Evolutionary conservation across 2,797 vertebrate genomes (phyloP), one percentile per base, ranked within the genome.

Genomic region (Eospalax fontanierii): DNA sequence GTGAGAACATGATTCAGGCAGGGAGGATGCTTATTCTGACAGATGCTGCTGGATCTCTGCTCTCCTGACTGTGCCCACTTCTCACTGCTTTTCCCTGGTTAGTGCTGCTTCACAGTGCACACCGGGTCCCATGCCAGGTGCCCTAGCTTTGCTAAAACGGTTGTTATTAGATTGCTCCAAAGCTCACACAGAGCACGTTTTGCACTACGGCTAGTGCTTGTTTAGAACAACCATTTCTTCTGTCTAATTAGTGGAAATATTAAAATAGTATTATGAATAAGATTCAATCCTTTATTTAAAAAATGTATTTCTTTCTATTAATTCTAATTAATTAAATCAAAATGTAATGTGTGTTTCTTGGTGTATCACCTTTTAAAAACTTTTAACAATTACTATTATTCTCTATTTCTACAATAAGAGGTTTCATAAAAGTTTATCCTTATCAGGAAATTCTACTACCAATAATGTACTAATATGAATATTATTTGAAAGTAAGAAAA

Each of bases 271-370:
- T 82, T 78, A 85, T 87, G 40, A 81, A 71, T 59, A 95, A 86
- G n/a, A 81, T 80, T 88, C 91, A 82, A 82, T 50, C 11, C 46
- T 50, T 50, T 50, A 50, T 50, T 6, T 6, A 50, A 50, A 50
- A 50, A 50, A 11, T 50, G 46, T 50, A 50, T 50, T 50, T 83
- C 11, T 93, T 75, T 16, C n/a, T 79, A 68, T 90, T 92, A 90
- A 87, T 16, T 59, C 15, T 81, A 79, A 91, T 89, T 93, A 91
- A 89, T 93, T 89, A 96, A 93, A 89, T 84, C 4, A 87, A 95
- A 93, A 91, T 71, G 33, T 40, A 50, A 50, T n/a, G n/a, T n/a
- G n/a, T 80, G 10, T 65, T 91, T 91, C 26, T 71, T 63, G n/a
- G 26, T 30, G 16, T 4, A 90, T 90, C 38, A 33, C 2, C 59